Conservation (phyloP, 2,113 vertebrate genomes). For the Paratilapia polleni region DNA sequence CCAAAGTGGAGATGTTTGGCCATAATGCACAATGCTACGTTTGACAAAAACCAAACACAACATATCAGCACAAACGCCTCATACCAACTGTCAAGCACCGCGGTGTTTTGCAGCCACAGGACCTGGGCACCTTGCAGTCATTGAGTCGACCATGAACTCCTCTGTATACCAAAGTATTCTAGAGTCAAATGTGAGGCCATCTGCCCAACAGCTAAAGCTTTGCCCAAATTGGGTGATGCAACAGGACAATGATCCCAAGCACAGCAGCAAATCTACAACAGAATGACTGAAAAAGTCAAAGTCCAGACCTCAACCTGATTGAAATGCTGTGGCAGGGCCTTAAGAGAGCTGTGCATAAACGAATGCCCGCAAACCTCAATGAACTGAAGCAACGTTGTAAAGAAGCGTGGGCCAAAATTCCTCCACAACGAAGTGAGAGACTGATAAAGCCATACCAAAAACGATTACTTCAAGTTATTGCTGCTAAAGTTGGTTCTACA, state of each 20-base stretch:
- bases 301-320: neutral
- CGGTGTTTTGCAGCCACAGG: neutral
- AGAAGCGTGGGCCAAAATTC: neutral
- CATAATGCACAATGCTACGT: neutral
- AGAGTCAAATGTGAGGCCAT: neutral
- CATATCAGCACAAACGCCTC: neutral
- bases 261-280: neutral
- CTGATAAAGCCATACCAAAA: neutral
- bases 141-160: neutral
- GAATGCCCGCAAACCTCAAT: neutral
- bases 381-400: neutral
- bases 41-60: neutral
- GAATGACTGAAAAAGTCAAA: neutral
- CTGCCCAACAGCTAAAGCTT: neutral
- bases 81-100: neutral
- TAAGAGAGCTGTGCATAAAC: neutral
- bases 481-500: neutral
- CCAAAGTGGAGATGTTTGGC: neutral
- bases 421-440: neutral
- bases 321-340: neutral
- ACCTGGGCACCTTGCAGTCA: neutral
- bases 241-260: neutral
- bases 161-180: neutral
- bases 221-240: neutral
- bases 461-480: neutral